Conservation (phyloP, 2,113 vertebrate genomes). For the Himantopus leucocephalus region DNA sequence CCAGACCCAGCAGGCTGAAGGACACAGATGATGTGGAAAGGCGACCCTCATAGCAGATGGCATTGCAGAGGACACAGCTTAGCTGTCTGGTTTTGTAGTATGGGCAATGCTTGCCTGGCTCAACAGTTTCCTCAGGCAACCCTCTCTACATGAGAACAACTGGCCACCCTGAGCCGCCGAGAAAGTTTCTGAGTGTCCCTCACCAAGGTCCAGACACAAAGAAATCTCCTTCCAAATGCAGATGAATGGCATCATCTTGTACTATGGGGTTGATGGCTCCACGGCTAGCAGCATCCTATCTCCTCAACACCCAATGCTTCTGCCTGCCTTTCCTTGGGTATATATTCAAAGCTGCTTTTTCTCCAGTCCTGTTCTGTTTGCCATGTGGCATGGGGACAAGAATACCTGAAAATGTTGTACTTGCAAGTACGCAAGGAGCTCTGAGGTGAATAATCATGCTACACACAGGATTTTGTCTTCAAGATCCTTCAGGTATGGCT, state of each 20-base stretch:
- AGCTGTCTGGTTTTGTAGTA: neutral
- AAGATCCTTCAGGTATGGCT: neutral
- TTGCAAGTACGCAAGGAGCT: neutral
- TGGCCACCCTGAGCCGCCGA: neutral
- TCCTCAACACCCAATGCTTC: neutral
- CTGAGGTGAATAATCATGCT: neutral
- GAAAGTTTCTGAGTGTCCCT: neutral
- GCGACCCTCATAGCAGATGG: neutral
- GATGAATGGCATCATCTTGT: neutral
- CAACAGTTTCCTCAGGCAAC: neutral
- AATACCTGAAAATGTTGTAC: neutral
- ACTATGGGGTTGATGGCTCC: neutral
- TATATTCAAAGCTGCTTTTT: neutral
- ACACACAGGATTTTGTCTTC: neutral
- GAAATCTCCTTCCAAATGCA: neutral
- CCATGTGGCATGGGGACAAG: neutral
- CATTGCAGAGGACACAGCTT: neutral
- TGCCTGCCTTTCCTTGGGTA: neutral
- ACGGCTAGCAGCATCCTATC: neutral
- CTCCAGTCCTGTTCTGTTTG: neutral
- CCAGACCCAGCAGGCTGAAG: neutral
- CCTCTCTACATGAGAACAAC: rapidly evolving
- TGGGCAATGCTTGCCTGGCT: neutral
- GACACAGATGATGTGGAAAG: neutral
- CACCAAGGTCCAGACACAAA: neutral